Conservation (phyloP, 53 echinoderm and acorn worm genomes). For the Arbacia lixula region DNA sequence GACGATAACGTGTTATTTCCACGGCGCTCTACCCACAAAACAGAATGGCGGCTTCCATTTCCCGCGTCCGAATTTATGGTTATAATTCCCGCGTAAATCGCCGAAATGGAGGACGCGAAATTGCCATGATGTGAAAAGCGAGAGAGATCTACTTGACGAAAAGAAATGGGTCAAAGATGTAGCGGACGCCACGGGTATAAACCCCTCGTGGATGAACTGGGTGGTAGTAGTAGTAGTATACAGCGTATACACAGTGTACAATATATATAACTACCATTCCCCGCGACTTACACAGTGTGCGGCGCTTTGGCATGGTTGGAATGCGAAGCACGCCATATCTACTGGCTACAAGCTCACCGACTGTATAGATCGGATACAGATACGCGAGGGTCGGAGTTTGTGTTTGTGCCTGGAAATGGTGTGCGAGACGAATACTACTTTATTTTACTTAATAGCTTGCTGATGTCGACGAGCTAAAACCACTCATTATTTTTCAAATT, state of each 20-base stretch:
- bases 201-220: too few relatives aligned
- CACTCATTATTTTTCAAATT: too few relatives aligned
- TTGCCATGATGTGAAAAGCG: too few relatives aligned
- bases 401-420: too few relatives aligned
- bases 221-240: too few relatives aligned
- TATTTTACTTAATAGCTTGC: too few relatives aligned
- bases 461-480: too few relatives aligned
- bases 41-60: conserved; percentile 13
- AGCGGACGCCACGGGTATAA: too few relatives aligned
- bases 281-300: not conserved
- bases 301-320: conserved; percentile 22
- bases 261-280: not conserved
- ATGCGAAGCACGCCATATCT: conserved; percentile 29
- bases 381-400: too few relatives aligned
- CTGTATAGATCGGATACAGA: conserved; percentile 14
- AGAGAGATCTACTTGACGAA: not conserved
- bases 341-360: not conserved
- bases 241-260: too few relatives aligned
- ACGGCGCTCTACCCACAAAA: not conserved
- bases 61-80: not conserved
- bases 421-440: too few relatives aligned
- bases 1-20: too few relatives aligned
- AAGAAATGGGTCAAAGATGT: not conserved
- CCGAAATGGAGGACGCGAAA: not conserved
- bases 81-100: conserved; percentile 1